Evolutionary conservation across 2,113 vertebrate genomes (phyloP).

Genomic region (Loxodonta africana): DNA sequence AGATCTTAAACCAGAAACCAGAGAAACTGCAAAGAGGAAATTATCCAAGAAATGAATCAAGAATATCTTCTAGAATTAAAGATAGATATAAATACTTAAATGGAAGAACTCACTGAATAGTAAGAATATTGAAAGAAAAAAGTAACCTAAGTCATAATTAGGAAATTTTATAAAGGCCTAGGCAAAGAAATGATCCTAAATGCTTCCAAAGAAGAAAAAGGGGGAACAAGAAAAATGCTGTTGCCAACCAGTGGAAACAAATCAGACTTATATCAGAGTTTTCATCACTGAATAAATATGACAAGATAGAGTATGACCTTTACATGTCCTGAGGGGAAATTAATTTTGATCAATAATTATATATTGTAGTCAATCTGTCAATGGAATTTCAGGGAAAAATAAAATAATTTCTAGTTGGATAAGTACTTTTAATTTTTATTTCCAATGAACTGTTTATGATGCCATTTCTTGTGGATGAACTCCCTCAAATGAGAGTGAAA

Average conservation of each 20-base stretch:
- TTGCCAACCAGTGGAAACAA: not conserved
- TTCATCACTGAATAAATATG: not conserved
- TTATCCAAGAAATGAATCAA: conserved; percentile 27
- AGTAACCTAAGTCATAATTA: not conserved
- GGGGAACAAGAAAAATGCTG: not conserved
- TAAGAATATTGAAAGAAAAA: conserved; percentile 9
- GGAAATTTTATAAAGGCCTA: not conserved
- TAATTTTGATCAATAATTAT: not conserved
- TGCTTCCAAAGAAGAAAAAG: not conserved
- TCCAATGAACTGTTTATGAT: not conserved
- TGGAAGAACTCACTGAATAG: not conserved
- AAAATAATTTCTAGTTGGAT: not conserved
- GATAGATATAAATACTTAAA: not conserved
- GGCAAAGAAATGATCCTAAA: not conserved
- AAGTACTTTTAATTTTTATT: conserved; percentile 20
- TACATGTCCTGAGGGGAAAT: not conserved
- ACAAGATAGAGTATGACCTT: not conserved
- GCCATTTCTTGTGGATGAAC: not conserved
- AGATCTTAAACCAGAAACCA: not conserved
- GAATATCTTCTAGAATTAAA: not conserved
- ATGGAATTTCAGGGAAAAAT: not conserved
- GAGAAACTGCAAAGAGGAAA: not conserved
- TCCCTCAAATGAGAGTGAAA: not conserved
- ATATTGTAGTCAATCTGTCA: not conserved
- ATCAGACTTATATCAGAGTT: conserved; percentile 1